These are phyloP conservation scores for Formica selysi DNA, from an alignment of 1,140 invertebrate species.

Conservation along the genomic window DNA sequence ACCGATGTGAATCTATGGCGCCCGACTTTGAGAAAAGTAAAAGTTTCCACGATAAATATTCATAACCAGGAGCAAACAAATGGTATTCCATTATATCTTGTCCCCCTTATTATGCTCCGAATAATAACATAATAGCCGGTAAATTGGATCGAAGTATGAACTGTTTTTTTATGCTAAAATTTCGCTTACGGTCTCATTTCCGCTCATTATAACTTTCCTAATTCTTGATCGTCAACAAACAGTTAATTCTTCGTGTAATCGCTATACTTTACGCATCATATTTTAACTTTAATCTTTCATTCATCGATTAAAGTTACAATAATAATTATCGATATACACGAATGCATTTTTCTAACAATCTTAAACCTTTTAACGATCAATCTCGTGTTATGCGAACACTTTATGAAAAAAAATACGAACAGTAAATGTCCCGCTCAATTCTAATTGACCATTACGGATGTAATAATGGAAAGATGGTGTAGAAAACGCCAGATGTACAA, in stretches of 20 bases:
- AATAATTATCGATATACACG: not conserved
- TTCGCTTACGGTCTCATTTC: not conserved
- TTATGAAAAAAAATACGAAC: not conserved
- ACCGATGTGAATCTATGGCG: not conserved
- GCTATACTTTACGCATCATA: not conserved
- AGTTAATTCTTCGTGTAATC: not conserved
- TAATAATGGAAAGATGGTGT: not conserved
- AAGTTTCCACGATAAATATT: not conserved
- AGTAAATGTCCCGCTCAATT: not conserved
- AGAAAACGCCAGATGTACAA: not conserved
- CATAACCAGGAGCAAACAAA: not conserved
- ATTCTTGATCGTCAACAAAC: not conserved
- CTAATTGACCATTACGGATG: not conserved
- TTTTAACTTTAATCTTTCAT: not conserved
- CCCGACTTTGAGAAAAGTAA: conserved; percentile 25
- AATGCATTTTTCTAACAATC: not conserved
- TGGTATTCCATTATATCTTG: not conserved
- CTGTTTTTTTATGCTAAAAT: conserved; percentile 3
- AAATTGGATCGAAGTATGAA: conserved; percentile 17
- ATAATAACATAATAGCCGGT: conserved; percentile 2
- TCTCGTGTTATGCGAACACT: not conserved
- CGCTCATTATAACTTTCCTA: not conserved
- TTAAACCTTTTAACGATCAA: not conserved
- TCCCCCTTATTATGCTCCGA: not conserved
- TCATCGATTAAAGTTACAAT: conserved; percentile 1